These are phyloP conservation scores for Drosophila mojavensis DNA, from an alignment of 1,140 invertebrate genomes.

Conservation along the genomic window DNA sequence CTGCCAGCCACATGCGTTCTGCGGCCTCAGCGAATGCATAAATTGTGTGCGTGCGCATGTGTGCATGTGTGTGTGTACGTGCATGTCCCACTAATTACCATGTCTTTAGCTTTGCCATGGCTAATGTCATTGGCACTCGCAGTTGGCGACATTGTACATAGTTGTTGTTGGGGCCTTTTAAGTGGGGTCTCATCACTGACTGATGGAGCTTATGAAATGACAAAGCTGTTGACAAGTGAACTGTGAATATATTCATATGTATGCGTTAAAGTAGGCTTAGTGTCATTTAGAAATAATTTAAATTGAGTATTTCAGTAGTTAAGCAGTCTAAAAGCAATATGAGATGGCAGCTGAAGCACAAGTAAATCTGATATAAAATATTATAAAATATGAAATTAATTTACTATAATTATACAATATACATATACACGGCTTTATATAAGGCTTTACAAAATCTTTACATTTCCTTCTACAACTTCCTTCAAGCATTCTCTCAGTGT, in stretches of 20 bases:
- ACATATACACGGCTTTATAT: too few species aligned
- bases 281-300: too few species aligned
- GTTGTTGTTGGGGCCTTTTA: slow-evolving; percentile 43
- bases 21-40: slow-evolving; percentile 70
- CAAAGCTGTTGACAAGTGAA: background rate
- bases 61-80: slow-evolving; percentile 37
- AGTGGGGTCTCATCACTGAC: slow-evolving; percentile 15
- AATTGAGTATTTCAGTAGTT: too few species aligned
- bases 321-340: too few species aligned
- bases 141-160: slow-evolving; percentile 38
- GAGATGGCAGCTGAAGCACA: too few species aligned
- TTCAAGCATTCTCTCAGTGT: slow-evolving; percentile 19
- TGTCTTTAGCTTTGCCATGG: slow-evolving; percentile 72
- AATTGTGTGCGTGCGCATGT: slow-evolving; percentile 52
- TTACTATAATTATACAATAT: too few species aligned
- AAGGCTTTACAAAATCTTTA: too few species aligned
- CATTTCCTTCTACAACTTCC: too few species aligned
- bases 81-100: slow-evolving; percentile 74
- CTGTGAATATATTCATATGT: too few species aligned
- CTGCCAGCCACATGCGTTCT: slow-evolving; percentile 55
- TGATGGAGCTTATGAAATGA: slow-evolving; percentile 7
- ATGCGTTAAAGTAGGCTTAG: too few species aligned
- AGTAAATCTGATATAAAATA: too few species aligned
- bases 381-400: too few species aligned
- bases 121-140: slow-evolving; percentile 67